phyloP scores from a whole-genome alignment of 2,797 vertebrate genomes.

The Pteronotus mesoamericanus region DNA sequence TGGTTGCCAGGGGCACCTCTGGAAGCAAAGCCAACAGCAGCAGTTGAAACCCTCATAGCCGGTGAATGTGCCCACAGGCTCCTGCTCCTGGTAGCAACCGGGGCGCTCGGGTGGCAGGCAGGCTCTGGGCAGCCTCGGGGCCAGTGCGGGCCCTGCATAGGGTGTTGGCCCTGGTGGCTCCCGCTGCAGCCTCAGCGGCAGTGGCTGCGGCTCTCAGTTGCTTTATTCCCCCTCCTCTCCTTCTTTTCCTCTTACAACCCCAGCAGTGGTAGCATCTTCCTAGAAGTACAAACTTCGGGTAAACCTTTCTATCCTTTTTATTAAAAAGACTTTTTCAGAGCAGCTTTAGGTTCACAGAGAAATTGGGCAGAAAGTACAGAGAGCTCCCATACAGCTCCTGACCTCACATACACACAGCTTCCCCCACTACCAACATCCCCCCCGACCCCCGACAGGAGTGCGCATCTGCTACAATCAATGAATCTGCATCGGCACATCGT shows the following conservation, averaged over 20 bases:
- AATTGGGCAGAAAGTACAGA: background rate
- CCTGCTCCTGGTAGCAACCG: background rate
- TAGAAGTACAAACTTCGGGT: background rate
- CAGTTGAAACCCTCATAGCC: background rate
- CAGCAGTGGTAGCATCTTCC: background rate
- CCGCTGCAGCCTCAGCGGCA: background rate
- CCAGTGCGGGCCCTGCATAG: too few species aligned
- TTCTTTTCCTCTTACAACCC: background rate
- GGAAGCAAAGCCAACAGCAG: background rate
- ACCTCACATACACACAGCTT: background rate
- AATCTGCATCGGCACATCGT: accelerated
- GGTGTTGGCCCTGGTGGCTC: background rate
- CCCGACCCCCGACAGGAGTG: background rate
- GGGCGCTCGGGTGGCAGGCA: accelerated
- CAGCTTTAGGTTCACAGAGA: background rate
- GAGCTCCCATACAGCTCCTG: accelerated
- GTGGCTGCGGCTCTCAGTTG: background rate
- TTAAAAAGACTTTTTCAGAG: background rate
- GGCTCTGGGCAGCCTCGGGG: accelerated
- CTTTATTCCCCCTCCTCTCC: background rate
- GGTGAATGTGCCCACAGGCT: too few species aligned
- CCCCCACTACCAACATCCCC: accelerated
- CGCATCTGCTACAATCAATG: accelerated
- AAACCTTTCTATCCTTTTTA: background rate
- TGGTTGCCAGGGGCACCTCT: background rate